phyloP scores from a whole-genome alignment of 2,888 invertebrate species.

The Bombylius discolor region DNA sequence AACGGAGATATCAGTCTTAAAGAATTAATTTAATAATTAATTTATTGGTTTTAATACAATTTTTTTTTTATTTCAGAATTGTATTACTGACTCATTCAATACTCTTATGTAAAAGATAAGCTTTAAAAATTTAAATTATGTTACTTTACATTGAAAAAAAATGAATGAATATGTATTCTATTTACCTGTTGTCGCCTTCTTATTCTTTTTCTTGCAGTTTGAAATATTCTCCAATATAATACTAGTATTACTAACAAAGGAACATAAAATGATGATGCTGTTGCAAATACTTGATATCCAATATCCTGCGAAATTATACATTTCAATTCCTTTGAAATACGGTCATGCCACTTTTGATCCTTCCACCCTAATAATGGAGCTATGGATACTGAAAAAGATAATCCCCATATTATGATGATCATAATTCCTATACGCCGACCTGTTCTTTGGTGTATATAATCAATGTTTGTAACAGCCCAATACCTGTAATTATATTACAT shows the following conservation, averaged over 20 bases:
- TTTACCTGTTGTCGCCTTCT: conserved; percentile 48
- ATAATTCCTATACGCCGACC: conserved; percentile 62
- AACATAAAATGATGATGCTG: conserved; percentile 80
- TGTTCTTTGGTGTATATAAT: conserved; percentile 77
- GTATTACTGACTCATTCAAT: background rate
- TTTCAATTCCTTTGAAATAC: conserved; percentile 48
- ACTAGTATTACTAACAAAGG: conserved; percentile 77
- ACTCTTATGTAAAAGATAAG: no score
- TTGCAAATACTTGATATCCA: conserved; percentile 77
- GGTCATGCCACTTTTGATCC: conserved; percentile 43
- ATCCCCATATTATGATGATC: conserved; percentile 73
- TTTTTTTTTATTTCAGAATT: background rate
- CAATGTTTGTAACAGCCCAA: conserved; percentile 96
- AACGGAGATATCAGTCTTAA: background rate
- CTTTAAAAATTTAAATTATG: no score
- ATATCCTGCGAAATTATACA: conserved; percentile 77
- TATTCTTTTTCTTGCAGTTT: conserved; percentile 66
- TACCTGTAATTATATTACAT: conserved; percentile 47
- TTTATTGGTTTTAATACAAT: background rate
- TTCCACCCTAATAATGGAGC: conserved; percentile 83
- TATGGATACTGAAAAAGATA: conserved; percentile 71
- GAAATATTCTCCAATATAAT: conserved; percentile 82
- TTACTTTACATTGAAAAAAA: no score
- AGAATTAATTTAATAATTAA: background rate
- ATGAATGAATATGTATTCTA: background rate